Base-by-base conservation (phyloP, 1,140 invertebrate species). In the Linepithema humile region DNA sequence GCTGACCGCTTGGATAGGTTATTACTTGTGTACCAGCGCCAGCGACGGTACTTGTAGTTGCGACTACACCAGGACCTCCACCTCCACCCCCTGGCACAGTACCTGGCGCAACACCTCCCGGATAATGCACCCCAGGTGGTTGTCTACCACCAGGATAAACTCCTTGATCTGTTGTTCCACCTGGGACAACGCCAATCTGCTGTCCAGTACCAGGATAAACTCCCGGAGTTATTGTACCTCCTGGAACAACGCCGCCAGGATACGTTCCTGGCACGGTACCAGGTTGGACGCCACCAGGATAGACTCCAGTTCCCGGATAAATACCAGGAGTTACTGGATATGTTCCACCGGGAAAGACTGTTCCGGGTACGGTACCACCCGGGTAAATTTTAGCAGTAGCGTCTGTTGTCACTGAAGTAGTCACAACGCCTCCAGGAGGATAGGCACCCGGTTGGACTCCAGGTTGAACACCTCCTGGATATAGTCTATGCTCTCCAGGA, bases 351-450 rank as follows among this genome's bases (percentile, higher is more conserved):
- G 59, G 60, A 70, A 48, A 45, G 0, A 48, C 26, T 57, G 45
- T 78, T 15, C 57, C 85, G 67, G 89, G 85, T 69, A 75, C 29
- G 0, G 59, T 80, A 82, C 75, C 73, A 85, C 84, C 78, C 17
- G 73, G 83, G 5, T 73, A 85, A 12, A n/a, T 0, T 57, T 15
- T 67, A 62, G 85, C 74, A 69, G 60, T 53, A 50, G 67, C 10
- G 40, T 84, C 48, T 15, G 85, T 64, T 32, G 75, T 53, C 57
- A 80, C 65, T 40, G 75, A 77, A n/a, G 74, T 80, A n/a, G 48
- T 64, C 43, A 84, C 40, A 17, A 80, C 32, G 23, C 62, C 60
- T 38, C 84, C 69, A 77, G 85, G 65, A 85, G 75, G 45, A 69
- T 84, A 84, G 6, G 17, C 12, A 55, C 32, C 72, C 62, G 50